Base-by-base conservation (phyloP, 2,113 vertebrate genomes). In the Ochotona princeps region DNA sequence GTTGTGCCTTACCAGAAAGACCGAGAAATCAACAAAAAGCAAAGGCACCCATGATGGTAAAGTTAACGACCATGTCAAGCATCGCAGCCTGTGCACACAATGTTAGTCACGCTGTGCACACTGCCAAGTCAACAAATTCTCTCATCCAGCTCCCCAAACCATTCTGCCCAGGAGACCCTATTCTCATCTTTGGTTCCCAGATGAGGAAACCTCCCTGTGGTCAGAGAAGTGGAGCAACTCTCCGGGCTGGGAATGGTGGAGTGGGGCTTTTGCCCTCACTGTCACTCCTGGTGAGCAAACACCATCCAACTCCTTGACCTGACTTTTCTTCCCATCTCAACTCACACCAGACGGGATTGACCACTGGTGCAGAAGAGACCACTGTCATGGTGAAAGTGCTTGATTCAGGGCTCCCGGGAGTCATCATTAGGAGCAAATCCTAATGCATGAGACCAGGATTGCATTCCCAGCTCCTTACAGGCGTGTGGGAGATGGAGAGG, bases 41-140 rank as follows among this genome's bases (percentile, higher is more conserved):
- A 65, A 30, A 30, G 38, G 10, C 17, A 3, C 13, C 15, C 13
- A 1, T 5, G 47, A 51, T 14, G 18, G 25, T 11, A 67, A 30
- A 26, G 51, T 15, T 35, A 7, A 28, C 8, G 11, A 7, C 4
- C 5, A 21, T 2, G 32, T 28, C 66, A n/a, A 7, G 2, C 74
- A 5, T 57, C 54, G 14, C 54, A 12, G 63, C 38, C 85, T 6
- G 38, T 63, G 70, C 49, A 14, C 0, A 0, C 8, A 2, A 30
- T 47, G 11, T 14, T 1, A 8, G 51, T 67, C n/a, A 38, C 7
- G 30, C 26, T 11, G 2, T 1, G 2, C n/a, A 1, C 10, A 0
- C 2, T 4, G 21, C 1, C 32, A 47, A 38, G 23, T 0, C 1
- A 18, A 18, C 18, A 5, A 4, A 26, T 38, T 0, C 25, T 49